These are phyloP conservation scores for Stegodyphus mimosarum DNA, from an alignment of 1,140 invertebrate genomes.

Conservation along the genomic window DNA sequence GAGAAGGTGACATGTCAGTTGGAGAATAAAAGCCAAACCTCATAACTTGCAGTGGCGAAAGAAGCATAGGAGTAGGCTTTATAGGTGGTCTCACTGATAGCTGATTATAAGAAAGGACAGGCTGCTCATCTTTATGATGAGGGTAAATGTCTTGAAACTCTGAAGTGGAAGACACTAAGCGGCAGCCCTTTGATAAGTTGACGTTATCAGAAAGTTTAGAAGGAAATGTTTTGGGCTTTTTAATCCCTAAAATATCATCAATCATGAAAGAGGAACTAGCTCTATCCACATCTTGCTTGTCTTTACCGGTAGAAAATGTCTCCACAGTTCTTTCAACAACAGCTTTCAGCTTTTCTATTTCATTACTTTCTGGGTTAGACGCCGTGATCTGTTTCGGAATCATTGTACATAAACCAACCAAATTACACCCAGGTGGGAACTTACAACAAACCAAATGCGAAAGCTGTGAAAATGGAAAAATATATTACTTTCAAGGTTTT, in stretches of 20 bases:
- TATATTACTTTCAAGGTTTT: too few species aligned
- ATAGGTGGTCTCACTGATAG: conserved; percentile 7
- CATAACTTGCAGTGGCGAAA: conserved; percentile 45
- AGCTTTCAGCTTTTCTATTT: neutral
- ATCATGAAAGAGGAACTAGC: conserved; percentile 47
- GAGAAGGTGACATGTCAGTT: neutral
- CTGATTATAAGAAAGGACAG: conserved; percentile 4
- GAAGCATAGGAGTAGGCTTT: conserved; percentile 44
- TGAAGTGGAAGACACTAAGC: neutral
- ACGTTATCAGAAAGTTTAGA: conserved; percentile 8
- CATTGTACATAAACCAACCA: neutral
- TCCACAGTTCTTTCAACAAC: neutral
- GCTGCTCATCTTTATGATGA: conserved; percentile 14
- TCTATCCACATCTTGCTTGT: neutral
- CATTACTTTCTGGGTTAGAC: neutral
- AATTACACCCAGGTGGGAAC: neutral
- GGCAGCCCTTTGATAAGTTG: conserved; percentile 3
- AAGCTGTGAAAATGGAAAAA: too few species aligned
- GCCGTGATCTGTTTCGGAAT: neutral
- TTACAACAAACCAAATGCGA: too few species aligned
- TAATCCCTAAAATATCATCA: conserved; percentile 44
- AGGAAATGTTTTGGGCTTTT: conserved; percentile 2
- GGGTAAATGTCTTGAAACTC: conserved; percentile 7
- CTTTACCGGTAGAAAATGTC: neutral
- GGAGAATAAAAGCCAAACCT: conserved; percentile 44